Percentiles rank a stretch among this genome's conserved stretches.
phyloP scores from a whole-genome alignment of 2,797 vertebrate genomes.

The Parotocinclus haroldoi region DNA sequence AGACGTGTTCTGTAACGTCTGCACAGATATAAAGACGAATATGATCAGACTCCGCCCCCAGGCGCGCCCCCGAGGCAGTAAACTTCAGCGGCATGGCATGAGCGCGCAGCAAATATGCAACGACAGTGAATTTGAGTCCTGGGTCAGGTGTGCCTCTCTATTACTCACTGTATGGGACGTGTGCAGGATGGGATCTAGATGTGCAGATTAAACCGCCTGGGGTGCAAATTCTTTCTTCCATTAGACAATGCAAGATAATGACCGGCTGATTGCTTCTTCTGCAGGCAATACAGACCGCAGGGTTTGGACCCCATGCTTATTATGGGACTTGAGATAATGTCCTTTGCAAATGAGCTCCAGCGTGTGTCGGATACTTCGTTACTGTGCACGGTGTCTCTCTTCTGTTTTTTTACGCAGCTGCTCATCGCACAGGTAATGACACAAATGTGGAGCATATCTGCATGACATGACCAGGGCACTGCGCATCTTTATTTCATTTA shows the following conservation, averaged over 20 bases:
- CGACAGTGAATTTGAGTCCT: constrained; percentile 1
- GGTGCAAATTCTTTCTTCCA: no score
- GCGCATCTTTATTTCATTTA: no score
- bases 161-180: not conserved
- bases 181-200: not conserved
- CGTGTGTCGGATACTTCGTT: no score
- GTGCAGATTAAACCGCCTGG: not conserved
- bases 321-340: no score
- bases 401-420: not conserved
- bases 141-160: not conserved
- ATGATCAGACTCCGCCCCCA: not conserved
- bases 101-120: constrained; percentile 8
- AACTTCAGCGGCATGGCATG: not conserved
- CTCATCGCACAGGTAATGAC: not conserved
- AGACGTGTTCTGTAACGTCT: no score
- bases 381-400: not conserved
- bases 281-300: no score
- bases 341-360: no score
- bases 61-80: not conserved
- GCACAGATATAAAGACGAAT: no score
- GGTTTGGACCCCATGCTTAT: no score
- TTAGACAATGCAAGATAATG: no score
- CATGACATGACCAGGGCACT: no score
- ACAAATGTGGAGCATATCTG: not conserved
- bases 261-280: no score